Conservation (phyloP, 2,113 vertebrate species). For the Garra rufa region DNA sequence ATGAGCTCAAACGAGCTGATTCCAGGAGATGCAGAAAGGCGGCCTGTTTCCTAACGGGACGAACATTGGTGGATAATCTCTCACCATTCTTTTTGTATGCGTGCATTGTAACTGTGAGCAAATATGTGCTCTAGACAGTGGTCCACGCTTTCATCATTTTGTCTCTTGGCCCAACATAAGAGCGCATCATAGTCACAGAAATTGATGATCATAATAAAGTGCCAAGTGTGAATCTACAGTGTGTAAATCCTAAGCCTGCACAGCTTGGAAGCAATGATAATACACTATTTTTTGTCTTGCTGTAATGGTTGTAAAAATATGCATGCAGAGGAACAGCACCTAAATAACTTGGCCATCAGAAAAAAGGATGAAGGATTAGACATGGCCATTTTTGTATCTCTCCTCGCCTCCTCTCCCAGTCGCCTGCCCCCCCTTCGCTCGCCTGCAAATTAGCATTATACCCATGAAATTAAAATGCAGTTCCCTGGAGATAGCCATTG, state of each 20-base stretch:
- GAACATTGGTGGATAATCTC: slow-evolving; percentile 1
- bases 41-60: not conserved
- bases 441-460: slow-evolving; percentile 56
- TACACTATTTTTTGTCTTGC: slow-evolving; percentile 46
- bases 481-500: slow-evolving; percentile 54
- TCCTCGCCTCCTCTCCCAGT: slow-evolving; percentile 1
- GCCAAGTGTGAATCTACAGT: slow-evolving; percentile 45
- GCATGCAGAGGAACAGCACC: slow-evolving; percentile 44
- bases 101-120: slow-evolving; percentile 10
- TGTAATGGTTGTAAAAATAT: slow-evolving; percentile 48
- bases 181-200: slow-evolving; percentile 35
- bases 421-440: slow-evolving; percentile 27
- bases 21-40: slow-evolving; percentile 15
- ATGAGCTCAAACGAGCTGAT: slow-evolving; percentile 51
- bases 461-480: slow-evolving; percentile 61
- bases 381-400: slow-evolving; percentile 35
- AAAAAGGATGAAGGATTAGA: slow-evolving; percentile 48
- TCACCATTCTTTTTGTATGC: slow-evolving; percentile 17
- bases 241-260: slow-evolving; percentile 41
- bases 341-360: slow-evolving; percentile 53
- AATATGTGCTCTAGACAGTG: slow-evolving; percentile 24
- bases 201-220: slow-evolving; percentile 49
- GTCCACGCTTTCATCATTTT: slow-evolving; percentile 33
- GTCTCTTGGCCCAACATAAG: slow-evolving; percentile 48
- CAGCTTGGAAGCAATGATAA: slow-evolving; percentile 48